A percentile compares a stretch with the other conserved stretches of the same genome.
These are phyloP conservation scores for Limenitis camilla DNA, from an alignment of 2,888 invertebrate genomes.

Conservation along the genomic window DNA sequence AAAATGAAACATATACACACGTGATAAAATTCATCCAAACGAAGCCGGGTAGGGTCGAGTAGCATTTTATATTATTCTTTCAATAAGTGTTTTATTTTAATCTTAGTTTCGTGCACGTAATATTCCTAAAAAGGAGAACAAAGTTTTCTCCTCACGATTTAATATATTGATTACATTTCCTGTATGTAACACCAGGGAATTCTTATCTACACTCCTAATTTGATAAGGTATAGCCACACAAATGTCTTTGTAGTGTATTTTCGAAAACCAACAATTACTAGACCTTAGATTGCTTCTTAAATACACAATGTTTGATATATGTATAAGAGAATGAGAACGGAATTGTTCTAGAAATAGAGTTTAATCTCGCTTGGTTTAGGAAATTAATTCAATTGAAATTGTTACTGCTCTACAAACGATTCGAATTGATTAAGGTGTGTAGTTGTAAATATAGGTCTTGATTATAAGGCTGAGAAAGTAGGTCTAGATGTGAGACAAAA, in stretches of 20 bases:
- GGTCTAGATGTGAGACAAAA: background rate
- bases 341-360: conserved; percentile 1
- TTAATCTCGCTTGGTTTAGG: background rate
- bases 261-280: conserved; percentile 9
- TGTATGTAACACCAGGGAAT: background rate
- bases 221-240: background rate
- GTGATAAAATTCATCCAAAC: too few relatives aligned
- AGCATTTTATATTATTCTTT: too few relatives aligned
- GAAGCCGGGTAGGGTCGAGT: too few relatives aligned
- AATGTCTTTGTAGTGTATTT: conserved; percentile 1
- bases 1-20: too few relatives aligned
- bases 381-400: conserved; percentile 14
- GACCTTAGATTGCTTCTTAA: conserved; percentile 12
- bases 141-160: too few relatives aligned
- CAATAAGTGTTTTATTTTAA: too few relatives aligned
- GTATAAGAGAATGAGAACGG: conserved; percentile 4
- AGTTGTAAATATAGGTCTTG: conserved; percentile 19
- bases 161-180: too few relatives aligned
- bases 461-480: conserved; percentile 11
- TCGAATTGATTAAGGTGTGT: conserved; percentile 20
- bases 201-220: background rate
- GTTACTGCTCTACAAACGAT: conserved; percentile 12
- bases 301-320: conserved; percentile 3
- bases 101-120: too few relatives aligned
- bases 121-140: too few relatives aligned